These are phyloP conservation scores for Hydrolagus colliei DNA, from an alignment of 2,797 vertebrate species.

Conservation along the genomic window DNA sequence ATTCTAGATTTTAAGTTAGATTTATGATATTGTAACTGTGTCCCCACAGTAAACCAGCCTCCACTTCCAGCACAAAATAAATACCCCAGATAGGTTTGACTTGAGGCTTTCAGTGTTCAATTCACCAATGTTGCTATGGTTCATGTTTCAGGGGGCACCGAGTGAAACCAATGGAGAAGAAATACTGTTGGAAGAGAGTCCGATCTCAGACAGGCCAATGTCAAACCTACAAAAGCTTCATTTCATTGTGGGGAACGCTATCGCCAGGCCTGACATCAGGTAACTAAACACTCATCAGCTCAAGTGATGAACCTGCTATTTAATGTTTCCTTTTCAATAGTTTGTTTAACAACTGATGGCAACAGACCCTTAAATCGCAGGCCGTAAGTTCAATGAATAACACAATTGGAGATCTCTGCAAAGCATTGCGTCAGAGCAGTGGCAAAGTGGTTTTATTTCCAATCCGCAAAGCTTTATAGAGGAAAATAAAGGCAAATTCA, in stretches of 20 bases:
- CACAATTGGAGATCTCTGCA: too few relatives aligned
- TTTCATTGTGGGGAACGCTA: constrained; percentile 78
- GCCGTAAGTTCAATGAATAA: too few relatives aligned
- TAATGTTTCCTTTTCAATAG: too few relatives aligned
- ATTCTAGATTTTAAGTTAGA: background rate
- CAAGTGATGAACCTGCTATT: too few relatives aligned
- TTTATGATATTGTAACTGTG: background rate
- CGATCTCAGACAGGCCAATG: constrained; percentile 71
- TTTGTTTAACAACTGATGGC: too few relatives aligned
- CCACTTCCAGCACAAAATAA: background rate
- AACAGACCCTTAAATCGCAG: too few relatives aligned
- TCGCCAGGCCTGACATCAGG: constrained; percentile 78
- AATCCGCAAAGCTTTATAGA: too few relatives aligned
- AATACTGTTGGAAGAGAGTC: constrained; percentile 53
- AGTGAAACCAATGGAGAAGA: constrained; percentile 58
- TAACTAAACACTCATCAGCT: constrained; percentile 40
- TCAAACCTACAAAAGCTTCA: constrained; percentile 86
- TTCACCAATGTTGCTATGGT: background rate
- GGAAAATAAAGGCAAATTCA: too few relatives aligned
- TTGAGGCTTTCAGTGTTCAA: background rate
- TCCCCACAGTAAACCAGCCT: too few relatives aligned
- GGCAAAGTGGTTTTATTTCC: too few relatives aligned
- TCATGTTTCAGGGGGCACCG: constrained; percentile 50
- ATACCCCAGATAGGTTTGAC: constrained; percentile 25
- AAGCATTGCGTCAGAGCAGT: too few relatives aligned